Evolutionary conservation across 2,888 invertebrate species (phyloP), one percentile per base, ranked within the genome.

Genomic region (Asteroscopus sphinx): DNA sequence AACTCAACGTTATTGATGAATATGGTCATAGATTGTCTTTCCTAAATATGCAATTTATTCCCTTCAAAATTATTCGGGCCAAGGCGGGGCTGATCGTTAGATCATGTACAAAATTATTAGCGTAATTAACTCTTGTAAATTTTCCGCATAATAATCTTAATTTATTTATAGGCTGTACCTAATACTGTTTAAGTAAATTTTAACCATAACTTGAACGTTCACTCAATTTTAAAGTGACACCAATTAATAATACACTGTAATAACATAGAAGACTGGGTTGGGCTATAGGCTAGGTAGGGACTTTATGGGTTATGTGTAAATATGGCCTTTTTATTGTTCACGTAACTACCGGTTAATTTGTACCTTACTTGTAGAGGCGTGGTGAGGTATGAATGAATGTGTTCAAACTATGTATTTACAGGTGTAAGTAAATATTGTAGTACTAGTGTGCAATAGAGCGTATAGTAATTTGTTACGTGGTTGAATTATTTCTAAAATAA

Each of bases 311-410:
- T 32, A 25, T 6, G 25, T 39, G 15, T 36, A 16, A 36, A 46
- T 30, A 44, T 11, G 13, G 1, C n/a, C 13, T 42, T 41, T 41
- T 63, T 47, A 62, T 37, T 56, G 21, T 8, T 48, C 26, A 36
- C 25, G 12, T 26, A 51, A 16, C 16, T 42, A 13, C 7, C 30
- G 7, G 39, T 33, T 47, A 30, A 30, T 25, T 12, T 37, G 8
- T 28, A 16, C n/a, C n/a, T 42, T 32, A 48, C n/a, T 37, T 61
- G 33, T 52, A n/a, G 11, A 25, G 13, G 5, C 41, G 13, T 15
- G 39, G 30, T 39, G 6, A 37, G 37, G 5, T 15, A 44, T 60
- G 62, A 60, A 61, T 61, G 62, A 60, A 33, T 12, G 17, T 41
- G 26, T 39, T 12, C 3, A 0, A 15, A 33, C 21, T 16, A 37